Evolutionary conservation across 2,888 invertebrate genomes (phyloP).

Genomic region (Ommatoiulus sabulosus): DNA sequence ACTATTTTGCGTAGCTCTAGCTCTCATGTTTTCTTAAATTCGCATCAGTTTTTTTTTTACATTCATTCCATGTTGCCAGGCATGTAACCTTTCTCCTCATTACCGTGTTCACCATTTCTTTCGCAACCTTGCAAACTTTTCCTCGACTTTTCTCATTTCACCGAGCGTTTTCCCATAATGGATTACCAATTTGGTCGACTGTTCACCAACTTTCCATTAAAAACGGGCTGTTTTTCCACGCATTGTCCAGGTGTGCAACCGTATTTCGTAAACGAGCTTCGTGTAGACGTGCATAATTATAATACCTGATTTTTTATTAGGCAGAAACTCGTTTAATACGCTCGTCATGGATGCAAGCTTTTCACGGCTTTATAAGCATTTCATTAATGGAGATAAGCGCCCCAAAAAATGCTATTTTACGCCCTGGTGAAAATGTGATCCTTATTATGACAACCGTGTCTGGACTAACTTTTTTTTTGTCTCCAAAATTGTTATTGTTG

Average conservation of each 20-base stretch:
- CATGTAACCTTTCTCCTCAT: neutral
- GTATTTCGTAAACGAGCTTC: neutral
- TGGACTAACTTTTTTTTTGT: neutral
- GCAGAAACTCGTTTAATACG: neutral
- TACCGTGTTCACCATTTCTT: neutral
- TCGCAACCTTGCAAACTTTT: neutral
- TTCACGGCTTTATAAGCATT: conserved; percentile 41
- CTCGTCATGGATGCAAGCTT: neutral
- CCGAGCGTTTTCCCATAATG: neutral
- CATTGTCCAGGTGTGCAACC: conserved; percentile 3
- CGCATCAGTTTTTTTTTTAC: too few species aligned
- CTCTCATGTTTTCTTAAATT: too few species aligned
- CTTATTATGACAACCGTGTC: conserved; percentile 31
- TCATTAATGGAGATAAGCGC: neutral
- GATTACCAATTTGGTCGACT: neutral
- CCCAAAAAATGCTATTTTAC: neutral
- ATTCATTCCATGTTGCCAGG: too few species aligned
- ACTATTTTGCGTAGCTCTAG: too few species aligned
- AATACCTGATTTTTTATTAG: neutral
- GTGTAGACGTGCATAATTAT: neutral
- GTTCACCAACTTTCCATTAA: neutral
- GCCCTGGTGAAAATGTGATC: neutral
- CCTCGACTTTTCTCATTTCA: neutral
- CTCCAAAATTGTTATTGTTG: neutral
- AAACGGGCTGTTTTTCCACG: neutral